Conservation (phyloP, 1,140 invertebrate genomes). For the Lamellibrachia luymesi region DNA sequence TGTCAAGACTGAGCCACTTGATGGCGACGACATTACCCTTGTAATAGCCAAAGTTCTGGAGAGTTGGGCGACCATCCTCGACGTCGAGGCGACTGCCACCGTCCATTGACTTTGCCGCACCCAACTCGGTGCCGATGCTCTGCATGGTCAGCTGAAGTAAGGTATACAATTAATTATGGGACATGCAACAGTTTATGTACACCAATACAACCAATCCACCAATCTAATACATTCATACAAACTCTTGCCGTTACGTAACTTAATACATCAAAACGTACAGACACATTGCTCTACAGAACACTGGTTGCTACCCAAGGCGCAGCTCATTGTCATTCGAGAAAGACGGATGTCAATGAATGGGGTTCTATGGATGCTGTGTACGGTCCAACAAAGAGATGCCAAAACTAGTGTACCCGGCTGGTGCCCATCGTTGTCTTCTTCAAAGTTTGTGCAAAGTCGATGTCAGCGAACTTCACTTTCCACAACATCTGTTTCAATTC, state of each 20-base stretch:
- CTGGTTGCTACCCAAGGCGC: too few species aligned
- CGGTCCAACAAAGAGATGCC: not conserved
- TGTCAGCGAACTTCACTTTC: conserved; percentile 75
- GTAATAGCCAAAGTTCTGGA: conserved; percentile 22
- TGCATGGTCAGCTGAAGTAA: not conserved
- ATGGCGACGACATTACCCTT: conserved; percentile 63
- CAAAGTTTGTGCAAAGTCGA: conserved; percentile 29
- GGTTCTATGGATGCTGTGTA: not conserved
- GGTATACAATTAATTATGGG: not conserved
- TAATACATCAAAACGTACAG: too few species aligned
- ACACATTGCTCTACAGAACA: too few species aligned
- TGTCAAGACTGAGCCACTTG: conserved; percentile 69
- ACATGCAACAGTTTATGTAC: too few species aligned
- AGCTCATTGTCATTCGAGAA: not conserved
- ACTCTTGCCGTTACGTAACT: too few species aligned
- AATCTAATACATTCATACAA: too few species aligned
- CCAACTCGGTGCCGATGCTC: not conserved
- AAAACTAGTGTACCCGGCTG: not conserved
- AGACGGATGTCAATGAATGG: not conserved
- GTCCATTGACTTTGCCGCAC: not conserved
- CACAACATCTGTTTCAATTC: conserved; percentile 92
- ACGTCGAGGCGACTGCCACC: conserved; percentile 12
- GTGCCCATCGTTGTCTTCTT: not conserved
- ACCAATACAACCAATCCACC: too few species aligned
- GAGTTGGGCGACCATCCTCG: not conserved